Base-by-base conservation (phyloP, 2,797 vertebrate genomes). In the Babyrousa celebensis region DNA sequence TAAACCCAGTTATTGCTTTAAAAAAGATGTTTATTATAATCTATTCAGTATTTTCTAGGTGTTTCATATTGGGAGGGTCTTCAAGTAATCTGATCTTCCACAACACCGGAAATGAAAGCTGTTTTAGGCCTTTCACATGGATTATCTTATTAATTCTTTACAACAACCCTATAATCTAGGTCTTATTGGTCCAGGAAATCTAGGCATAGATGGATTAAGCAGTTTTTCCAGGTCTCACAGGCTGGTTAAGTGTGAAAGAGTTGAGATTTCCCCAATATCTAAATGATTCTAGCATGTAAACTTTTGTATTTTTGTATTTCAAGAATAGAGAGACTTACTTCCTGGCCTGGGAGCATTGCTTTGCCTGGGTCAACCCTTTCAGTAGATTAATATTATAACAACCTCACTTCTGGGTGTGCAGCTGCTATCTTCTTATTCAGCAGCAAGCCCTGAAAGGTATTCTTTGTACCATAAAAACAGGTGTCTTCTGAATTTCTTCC, bases 41-140 rank as follows among this genome's bases (percentile, higher is more conserved):
- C 48, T 83, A 62, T 75, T 96, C 78, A 67, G 54, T 70, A 82
- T 84, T 97, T 95, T 89, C 70, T 91, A 96, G 94, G 93, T 95
- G 75, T 95, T 97, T 97, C 86, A 84, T 96, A 91, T 93, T 60
- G 68, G 88, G 89, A 96, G 93, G 14, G 65, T 95, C 89, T 94
- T 91, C 65, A 84, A 89, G 65, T 65, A 84, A 92, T 86, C 36
- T 75, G 78, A 91, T 86, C 83, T 75, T 80, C 40, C 58, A 54
- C 63, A 82, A 74, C 23, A 75, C 80, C 9, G 6, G 96, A 96
- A 97, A 96, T 87, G 91, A 97, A 94, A 77, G 56, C 67, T 20
- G 14, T 71, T 40, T 60, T 21, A 58, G 65, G 52, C 27, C 80
- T 91, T 96, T 83, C 21, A 65, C 67, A n/a, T 40, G 21, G 27